A percentile compares a stretch with the other conserved stretches of the same genome.
Conservation (phyloP, 2,888 invertebrate genomes). For the Pocota personata region DNA sequence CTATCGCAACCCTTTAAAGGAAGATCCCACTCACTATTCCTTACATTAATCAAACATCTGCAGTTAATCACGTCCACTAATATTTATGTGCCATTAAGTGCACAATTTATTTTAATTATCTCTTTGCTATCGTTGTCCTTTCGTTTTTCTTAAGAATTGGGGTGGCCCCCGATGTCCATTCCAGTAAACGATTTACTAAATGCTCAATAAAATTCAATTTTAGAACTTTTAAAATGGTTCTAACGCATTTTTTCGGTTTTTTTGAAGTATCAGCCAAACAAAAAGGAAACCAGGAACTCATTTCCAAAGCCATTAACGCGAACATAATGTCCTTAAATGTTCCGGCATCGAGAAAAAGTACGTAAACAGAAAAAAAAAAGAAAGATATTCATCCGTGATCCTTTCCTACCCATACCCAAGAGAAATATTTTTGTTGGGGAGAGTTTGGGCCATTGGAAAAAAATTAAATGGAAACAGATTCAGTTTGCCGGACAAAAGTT, state of each 20-base stretch:
- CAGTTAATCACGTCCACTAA: slow-evolving; percentile 43
- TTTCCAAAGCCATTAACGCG: slow-evolving; percentile 64
- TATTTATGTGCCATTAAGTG: slow-evolving; percentile 54
- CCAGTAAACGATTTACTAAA: slow-evolving; percentile 44
- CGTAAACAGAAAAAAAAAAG: slow-evolving; percentile 3
- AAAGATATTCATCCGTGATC: slow-evolving; percentile 15
- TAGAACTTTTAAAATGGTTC: slow-evolving; percentile 46
- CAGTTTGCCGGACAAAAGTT: slow-evolving; percentile 52
- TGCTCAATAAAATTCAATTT: slow-evolving; percentile 69
- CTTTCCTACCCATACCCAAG: background rate
- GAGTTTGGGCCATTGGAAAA: slow-evolving; percentile 11
- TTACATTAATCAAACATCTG: slow-evolving; percentile 12
- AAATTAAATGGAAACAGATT: slow-evolving; percentile 62
- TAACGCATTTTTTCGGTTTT: slow-evolving; percentile 2
- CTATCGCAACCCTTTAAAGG: no score
- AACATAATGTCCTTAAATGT: slow-evolving; percentile 61
- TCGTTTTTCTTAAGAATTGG: background rate
- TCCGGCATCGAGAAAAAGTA: background rate
- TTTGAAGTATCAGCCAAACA: background rate
- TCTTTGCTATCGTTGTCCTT: slow-evolving; percentile 20
- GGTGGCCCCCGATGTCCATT: slow-evolving; percentile 3
- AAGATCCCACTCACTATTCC: background rate
- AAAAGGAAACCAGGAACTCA: slow-evolving; percentile 59
- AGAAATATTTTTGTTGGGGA: background rate
- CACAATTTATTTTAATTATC: slow-evolving; percentile 61